Evolutionary conservation across 2,113 vertebrate genomes (phyloP), one percentile per base, ranked within the genome.

Genomic region (Channa argus): DNA sequence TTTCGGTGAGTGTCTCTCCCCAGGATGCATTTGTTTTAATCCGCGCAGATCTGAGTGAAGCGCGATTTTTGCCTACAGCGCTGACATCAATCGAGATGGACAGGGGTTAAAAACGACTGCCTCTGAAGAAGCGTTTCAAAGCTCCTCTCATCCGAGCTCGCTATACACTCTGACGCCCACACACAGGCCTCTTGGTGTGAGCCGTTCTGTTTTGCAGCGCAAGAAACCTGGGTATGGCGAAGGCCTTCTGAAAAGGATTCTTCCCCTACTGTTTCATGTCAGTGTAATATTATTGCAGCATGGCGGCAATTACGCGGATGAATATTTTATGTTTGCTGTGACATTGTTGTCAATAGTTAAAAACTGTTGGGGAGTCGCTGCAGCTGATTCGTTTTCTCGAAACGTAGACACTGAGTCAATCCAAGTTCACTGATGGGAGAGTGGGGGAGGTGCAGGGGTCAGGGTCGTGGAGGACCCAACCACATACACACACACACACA

Each of bases 1-100:
- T 79, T 80, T 61, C n/a, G 46, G 53, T 65, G 59, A 59, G 59
- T 55, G 62, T 36, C 70, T 68, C 84, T 80, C 78, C 6, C 6
- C 11, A 66, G 77, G 73, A 83, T 13, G 68, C 80, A 24, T 87
- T 79, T 84, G 71, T 88, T 90, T 88, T 87, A 86, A 91, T 91
- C 90, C 83, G 55, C 74, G 83, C 58, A 49, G 79, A 85, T 86
- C 82, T 82, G 79, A 88, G 80, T 60, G 65, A 54, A 50, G 72
- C 78, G 71, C 83, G 85, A 86, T 79, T 4, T 41, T 75, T 69
- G 86, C 85, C 80, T 75, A 63, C 74, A 89, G 88, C 81, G 44
- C 75, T 39, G 74, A 82, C 88, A 92, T 89, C 88, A 91, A 67
- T 78, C 3, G 82, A 69, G 79, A 70, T 39, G 82, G 79, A 82